These are phyloP conservation scores for Eciton burchellii DNA, from an alignment of 1,140 invertebrate genomes.

Conservation along the genomic window DNA sequence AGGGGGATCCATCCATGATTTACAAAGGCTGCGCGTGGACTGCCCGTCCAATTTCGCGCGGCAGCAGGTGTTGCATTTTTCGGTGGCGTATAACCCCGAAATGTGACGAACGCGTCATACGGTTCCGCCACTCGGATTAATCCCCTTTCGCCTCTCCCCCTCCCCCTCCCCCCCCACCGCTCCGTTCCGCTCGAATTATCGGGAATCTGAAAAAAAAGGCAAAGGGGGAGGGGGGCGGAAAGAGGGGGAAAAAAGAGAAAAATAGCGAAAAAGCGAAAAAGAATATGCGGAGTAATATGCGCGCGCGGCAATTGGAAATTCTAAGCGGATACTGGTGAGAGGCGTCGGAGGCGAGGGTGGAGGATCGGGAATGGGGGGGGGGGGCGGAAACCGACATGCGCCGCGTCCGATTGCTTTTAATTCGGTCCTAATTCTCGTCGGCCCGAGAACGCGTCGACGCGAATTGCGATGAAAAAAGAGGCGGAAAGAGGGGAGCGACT, in stretches of 20 bases:
- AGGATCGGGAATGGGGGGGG: too few relatives aligned
- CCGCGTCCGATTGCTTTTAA: constrained; percentile 30
- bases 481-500: background rate
- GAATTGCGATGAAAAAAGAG: constrained; percentile 26
- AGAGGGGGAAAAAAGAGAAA: too few relatives aligned
- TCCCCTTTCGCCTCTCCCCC: constrained; percentile 66
- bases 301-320: constrained; percentile 71
- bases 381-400: constrained; percentile 11
- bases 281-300: constrained; percentile 72
- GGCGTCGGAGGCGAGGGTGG: too few relatives aligned
- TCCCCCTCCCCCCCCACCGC: too few relatives aligned
- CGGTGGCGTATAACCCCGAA: constrained; percentile 39
- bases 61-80: constrained; percentile 62
- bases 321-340: constrained; percentile 22
- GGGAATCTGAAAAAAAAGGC: constrained; percentile 72
- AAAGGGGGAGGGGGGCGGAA: too few relatives aligned
- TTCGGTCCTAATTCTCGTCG: background rate
- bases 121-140: constrained; percentile 72
- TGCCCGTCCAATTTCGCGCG: constrained; percentile 66
- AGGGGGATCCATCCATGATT: constrained; percentile 45
- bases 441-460: constrained; percentile 21
- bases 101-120: constrained; percentile 71
- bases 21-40: constrained; percentile 48
- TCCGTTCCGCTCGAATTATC: constrained; percentile 52
- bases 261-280: too few relatives aligned